Evolutionary conservation across 2,888 invertebrate genomes (phyloP).

Genomic region (Cataglyphis livida): DNA sequence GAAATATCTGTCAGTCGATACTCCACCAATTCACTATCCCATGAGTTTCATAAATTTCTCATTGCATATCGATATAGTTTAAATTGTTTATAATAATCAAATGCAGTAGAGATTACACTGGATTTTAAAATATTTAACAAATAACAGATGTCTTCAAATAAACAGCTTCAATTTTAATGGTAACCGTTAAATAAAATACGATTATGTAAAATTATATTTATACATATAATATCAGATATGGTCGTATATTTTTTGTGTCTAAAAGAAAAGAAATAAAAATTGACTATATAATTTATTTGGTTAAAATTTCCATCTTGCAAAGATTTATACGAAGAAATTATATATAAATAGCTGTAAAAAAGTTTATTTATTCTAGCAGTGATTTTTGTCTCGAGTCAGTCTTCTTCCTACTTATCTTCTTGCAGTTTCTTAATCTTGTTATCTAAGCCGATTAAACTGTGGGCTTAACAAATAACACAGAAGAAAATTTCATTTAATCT

Average conservation of each 20-base stretch:
- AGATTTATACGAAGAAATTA: constrained; percentile 32
- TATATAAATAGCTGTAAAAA: constrained; percentile 34
- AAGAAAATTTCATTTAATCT: constrained; percentile 15
- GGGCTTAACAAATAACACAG: constrained; percentile 24
- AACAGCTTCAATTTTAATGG: not conserved
- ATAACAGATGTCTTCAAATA: not conserved
- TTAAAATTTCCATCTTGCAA: constrained; percentile 13
- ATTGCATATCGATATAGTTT: constrained; percentile 31
- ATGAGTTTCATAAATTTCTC: constrained; percentile 62
- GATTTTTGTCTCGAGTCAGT: constrained; percentile 9
- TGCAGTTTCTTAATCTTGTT: constrained; percentile 3
- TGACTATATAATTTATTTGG: not conserved
- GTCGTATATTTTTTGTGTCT: not conserved
- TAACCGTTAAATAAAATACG: not conserved
- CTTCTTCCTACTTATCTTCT: not conserved
- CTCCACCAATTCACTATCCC: constrained; percentile 31
- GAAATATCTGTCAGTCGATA: constrained; percentile 64
- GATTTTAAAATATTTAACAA: constrained; percentile 23
- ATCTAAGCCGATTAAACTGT: constrained; percentile 27
- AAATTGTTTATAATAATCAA: constrained; percentile 29
- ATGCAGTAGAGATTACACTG: not conserved
- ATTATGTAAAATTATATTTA: not conserved
- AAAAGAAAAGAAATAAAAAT: constrained; percentile 2
- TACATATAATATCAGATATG: not conserved
- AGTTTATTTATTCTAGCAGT: constrained; percentile 22